phyloP scores from a whole-genome alignment of 2,888 invertebrate species.

The Drosophila peninsularis region DNA sequence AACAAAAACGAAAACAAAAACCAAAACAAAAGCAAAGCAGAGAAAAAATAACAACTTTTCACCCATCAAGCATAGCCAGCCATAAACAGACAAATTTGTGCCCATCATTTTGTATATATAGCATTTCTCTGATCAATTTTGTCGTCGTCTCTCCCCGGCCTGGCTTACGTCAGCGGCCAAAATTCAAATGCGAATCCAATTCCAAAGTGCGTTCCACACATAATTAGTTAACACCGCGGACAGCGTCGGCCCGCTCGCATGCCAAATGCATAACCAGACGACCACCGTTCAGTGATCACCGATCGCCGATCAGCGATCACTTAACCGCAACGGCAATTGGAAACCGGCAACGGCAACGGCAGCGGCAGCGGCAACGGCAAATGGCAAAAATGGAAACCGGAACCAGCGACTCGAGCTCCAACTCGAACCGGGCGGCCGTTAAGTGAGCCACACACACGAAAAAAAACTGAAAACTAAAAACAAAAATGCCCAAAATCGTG shows the following conservation, averaged over 20 bases:
- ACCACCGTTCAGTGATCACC: constrained; percentile 23
- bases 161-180: constrained; percentile 37
- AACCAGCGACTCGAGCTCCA: constrained; percentile 44
- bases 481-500: constrained; percentile 55
- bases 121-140: constrained; percentile 22
- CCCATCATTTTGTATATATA: constrained; percentile 54
- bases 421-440: constrained; percentile 15
- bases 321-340: constrained; percentile 44
- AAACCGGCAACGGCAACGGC: constrained; percentile 38
- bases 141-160: constrained; percentile 12
- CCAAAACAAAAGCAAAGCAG: too few relatives aligned
- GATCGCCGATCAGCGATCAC: constrained; percentile 45
- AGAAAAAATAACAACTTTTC: constrained; percentile 39
- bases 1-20: constrained; percentile 11
- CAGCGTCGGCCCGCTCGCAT: constrained; percentile 46
- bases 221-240: constrained; percentile 66
- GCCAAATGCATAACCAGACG: constrained; percentile 67
- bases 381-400: constrained; percentile 61
- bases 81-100: constrained; percentile 40
- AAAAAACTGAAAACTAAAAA: neutral
- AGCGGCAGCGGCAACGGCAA: constrained; percentile 30
- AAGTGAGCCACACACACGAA: constrained; percentile 17
- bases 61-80: constrained; percentile 42
- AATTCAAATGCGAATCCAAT: constrained; percentile 37
- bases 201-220: constrained; percentile 47